A percentile compares a stretch with the other conserved stretches of the same genome.
Conservation (phyloP, 2,113 vertebrate genomes). For the Hiodon alosoides region DNA sequence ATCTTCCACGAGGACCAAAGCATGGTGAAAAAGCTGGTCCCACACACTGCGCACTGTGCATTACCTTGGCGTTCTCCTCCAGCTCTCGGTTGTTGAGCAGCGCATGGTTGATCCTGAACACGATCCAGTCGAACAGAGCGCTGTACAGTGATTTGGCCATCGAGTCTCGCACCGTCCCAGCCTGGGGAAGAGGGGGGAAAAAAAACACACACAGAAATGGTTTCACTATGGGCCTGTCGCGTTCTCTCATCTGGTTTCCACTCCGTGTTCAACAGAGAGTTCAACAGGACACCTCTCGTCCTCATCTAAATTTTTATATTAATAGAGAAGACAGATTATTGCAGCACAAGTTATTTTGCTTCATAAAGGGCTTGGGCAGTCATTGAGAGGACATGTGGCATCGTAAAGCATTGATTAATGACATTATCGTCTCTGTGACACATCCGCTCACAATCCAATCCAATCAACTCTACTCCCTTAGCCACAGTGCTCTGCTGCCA, state of each 20-base stretch:
- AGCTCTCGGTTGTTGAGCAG: slow-evolving; percentile 88
- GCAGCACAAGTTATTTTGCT: too few relatives aligned
- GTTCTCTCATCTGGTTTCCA: background rate
- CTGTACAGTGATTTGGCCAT: slow-evolving; percentile 97
- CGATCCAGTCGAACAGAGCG: slow-evolving; percentile 97
- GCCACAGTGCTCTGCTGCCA: background rate
- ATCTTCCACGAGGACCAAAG: too few relatives aligned
- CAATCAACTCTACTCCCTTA: background rate
- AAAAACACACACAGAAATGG: background rate
- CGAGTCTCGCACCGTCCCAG: slow-evolving; percentile 88
- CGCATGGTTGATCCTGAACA: slow-evolving; percentile 97
- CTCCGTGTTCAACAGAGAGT: background rate
- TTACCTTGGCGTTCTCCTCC: slow-evolving; percentile 83
- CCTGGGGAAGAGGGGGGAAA: slow-evolving; percentile 54
- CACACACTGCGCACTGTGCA: background rate
- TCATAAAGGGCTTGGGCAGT: too few relatives aligned
- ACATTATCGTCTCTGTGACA: slow-evolving; percentile 15
- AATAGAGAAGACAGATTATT: too few relatives aligned
- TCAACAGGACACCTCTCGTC: too few relatives aligned
- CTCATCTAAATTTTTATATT: too few relatives aligned
- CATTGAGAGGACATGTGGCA: background rate
- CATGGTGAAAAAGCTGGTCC: background rate
- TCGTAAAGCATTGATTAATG: slow-evolving; percentile 19
- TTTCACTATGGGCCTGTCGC: too few relatives aligned
- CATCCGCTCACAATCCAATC: slow-evolving; percentile 21